A percentile compares a stretch with the other conserved stretches of the same genome.
phyloP scores from a whole-genome alignment of 2,797 vertebrate genomes.

The Limosa lapponica region DNA sequence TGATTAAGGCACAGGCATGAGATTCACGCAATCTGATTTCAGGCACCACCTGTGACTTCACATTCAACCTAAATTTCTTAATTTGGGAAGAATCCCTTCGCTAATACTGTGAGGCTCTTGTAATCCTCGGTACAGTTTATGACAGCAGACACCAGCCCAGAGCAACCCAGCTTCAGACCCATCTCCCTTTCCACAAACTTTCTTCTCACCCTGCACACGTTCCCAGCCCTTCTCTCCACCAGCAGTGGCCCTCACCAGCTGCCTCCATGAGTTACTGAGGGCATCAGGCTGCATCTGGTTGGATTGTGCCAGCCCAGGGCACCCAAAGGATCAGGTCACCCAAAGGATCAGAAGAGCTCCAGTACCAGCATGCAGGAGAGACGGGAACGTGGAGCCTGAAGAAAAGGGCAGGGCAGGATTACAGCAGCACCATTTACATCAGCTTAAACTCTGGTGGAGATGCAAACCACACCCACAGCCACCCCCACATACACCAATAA shows the following conservation, averaged over 20 bases:
- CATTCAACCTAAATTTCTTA: background rate
- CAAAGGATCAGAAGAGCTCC: background rate
- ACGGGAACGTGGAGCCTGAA: rapidly evolving
- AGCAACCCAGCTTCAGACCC: background rate
- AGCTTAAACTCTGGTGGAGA: background rate
- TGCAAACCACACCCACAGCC: background rate
- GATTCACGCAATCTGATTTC: background rate
- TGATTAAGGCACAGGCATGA: background rate
- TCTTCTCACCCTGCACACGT: background rate
- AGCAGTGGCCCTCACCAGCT: background rate
- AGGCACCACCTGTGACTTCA: background rate
- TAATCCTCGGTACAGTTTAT: background rate
- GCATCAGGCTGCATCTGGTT: background rate
- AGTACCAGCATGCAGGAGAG: background rate
- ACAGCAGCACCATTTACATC: background rate
- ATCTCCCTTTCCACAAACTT: background rate
- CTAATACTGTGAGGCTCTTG: background rate
- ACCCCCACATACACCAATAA: background rate
- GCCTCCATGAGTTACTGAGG: background rate
- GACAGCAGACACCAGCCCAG: background rate
- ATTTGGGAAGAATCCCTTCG: background rate
- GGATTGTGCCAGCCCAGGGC: background rate
- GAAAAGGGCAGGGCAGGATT: background rate
- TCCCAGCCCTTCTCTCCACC: background rate
- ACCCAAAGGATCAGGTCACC: background rate